Conservation (phyloP, 2,888 invertebrate species). For the Leptinotarsa rubiginosa region DNA sequence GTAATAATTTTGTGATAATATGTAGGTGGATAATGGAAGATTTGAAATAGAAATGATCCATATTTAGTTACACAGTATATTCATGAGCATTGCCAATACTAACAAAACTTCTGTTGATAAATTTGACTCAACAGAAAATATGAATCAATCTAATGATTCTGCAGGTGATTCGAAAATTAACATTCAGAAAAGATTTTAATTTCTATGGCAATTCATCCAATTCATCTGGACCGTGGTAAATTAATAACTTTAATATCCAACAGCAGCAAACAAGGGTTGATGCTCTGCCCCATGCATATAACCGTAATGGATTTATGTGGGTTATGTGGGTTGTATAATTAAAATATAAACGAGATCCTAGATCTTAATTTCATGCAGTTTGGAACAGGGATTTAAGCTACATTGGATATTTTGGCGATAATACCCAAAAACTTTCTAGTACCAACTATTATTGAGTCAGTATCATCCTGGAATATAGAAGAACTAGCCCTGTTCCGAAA, state of each 20-base stretch:
- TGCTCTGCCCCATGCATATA: neutral
- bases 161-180: no score
- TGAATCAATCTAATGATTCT: no score
- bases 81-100: no score
- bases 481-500: no score
- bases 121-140: no score
- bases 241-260: neutral
- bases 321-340: neutral
- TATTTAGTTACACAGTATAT: no score
- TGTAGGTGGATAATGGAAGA: no score
- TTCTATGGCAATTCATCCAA: neutral
- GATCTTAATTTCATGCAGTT: neutral
- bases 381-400: neutral
- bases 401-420: neutral
- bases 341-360: neutral
- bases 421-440: neutral
- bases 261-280: neutral
- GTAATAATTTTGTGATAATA: no score
- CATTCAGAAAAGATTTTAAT: neutral
- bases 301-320: slow-evolving; percentile 3
- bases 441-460: no score
- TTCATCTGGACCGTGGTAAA: neutral
- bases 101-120: no score
- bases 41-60: no score
- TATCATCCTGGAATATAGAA: no score